Evolutionary conservation across 2,113 vertebrate species (phyloP).

Genomic region (Dasyurus viverrinus): DNA sequence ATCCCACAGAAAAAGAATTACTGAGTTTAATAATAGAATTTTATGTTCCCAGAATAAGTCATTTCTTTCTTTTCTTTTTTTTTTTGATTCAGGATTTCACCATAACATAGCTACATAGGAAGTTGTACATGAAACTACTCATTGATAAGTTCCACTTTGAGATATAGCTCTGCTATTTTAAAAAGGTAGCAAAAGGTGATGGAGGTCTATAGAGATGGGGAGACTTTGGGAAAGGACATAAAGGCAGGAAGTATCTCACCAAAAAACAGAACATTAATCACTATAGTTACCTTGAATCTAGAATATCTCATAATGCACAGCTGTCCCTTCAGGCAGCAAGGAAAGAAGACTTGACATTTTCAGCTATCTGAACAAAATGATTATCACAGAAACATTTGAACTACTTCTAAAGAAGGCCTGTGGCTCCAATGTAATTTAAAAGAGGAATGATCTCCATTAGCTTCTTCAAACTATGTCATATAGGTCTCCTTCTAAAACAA

Average conservation of each 20-base stretch:
- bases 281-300: background rate
- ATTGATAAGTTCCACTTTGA: background rate
- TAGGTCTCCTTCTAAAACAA: background rate
- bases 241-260: background rate
- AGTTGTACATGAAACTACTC: background rate
- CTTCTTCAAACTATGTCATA: too few species aligned
- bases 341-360: background rate
- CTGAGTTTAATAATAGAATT: background rate
- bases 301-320: background rate
- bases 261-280: background rate
- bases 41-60: background rate
- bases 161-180: background rate
- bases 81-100: background rate
- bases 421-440: background rate
- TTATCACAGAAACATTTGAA: background rate
- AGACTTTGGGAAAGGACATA: background rate
- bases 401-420: background rate
- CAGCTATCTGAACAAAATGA: too few species aligned
- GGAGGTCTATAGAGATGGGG: fast-evolving
- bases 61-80: background rate
- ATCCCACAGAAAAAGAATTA: background rate
- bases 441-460: background rate
- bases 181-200: background rate
- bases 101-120: background rate
- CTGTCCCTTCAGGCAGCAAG: background rate